Evolutionary conservation across 2,113 vertebrate species (phyloP).

Genomic region (Chrysemys picta): DNA sequence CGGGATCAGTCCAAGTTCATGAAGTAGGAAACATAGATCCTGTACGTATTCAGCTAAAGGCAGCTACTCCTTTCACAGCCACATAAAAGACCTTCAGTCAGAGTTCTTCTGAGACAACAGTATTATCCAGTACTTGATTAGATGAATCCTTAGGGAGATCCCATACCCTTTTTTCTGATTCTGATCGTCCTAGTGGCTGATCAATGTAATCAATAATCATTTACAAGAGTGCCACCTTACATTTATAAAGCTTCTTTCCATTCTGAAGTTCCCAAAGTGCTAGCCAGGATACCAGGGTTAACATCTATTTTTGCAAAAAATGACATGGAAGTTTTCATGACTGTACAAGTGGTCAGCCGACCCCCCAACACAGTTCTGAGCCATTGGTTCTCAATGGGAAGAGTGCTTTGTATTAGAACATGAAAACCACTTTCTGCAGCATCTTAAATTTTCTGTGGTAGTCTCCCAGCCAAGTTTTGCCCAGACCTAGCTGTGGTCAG

Average conservation of each 20-base stretch:
- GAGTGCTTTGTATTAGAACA: neutral
- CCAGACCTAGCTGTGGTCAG: neutral
- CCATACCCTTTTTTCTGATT: neutral
- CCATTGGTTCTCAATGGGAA: neutral
- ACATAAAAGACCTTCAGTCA: neutral
- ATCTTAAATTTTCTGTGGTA: neutral
- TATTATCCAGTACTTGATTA: neutral
- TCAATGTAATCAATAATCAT: neutral
- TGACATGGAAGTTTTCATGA: neutral
- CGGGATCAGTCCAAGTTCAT: neutral
- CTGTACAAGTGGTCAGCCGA: neutral
- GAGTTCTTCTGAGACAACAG: neutral
- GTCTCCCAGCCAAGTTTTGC: neutral
- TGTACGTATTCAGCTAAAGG: neutral
- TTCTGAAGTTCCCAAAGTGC: neutral
- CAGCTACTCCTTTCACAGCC: neutral
- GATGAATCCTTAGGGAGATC: neutral
- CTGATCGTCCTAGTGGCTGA: neutral
- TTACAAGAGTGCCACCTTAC: neutral
- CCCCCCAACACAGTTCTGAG: rapidly evolving
- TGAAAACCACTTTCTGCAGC: neutral
- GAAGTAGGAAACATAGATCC: neutral
- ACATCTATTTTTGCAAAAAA: neutral
- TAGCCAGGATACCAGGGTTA: neutral
- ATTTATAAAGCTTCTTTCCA: neutral